A percentile compares a stretch with the other conserved stretches of the same genome.
Evolutionary conservation across 2,888 invertebrate genomes (phyloP).

Genomic region (Drepanosiphum platanoidis): DNA sequence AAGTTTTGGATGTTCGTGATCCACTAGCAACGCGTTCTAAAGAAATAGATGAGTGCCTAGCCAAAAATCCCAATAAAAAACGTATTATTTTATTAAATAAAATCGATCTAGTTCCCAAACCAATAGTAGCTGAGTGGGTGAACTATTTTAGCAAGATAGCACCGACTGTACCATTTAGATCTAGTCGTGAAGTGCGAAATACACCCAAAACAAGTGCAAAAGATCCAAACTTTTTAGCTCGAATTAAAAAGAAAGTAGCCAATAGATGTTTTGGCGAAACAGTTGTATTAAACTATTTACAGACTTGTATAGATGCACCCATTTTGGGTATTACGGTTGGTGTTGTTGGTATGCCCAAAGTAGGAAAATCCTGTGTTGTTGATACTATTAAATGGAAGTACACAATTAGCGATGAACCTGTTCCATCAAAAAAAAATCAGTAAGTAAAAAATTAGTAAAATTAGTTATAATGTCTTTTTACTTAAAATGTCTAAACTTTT

Average conservation of each 20-base stretch:
- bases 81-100: constrained; percentile 59
- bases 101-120: constrained; percentile 57
- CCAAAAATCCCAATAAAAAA: constrained; percentile 43
- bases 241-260: constrained; percentile 53
- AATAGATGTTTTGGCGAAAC: constrained; percentile 58
- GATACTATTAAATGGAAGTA: constrained; percentile 60
- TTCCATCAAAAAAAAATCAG: constrained; percentile 56
- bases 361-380: constrained; percentile 57
- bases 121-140: constrained; percentile 49
- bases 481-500: neutral
- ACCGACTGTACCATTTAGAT: constrained; percentile 56
- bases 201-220: constrained; percentile 56
- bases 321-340: constrained; percentile 54
- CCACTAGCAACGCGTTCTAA: constrained; percentile 56
- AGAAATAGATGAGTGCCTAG: constrained; percentile 43
- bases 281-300: constrained; percentile 36
- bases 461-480: neutral
- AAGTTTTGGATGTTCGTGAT: constrained; percentile 57
- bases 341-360: constrained; percentile 58
- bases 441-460: neutral
- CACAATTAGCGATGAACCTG: constrained; percentile 47
- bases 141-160: constrained; percentile 56
- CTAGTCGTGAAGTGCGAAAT: constrained; percentile 57
- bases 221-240: constrained; percentile 52
- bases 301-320: constrained; percentile 42